phyloP scores from a whole-genome alignment of 2,113 vertebrate genomes.

The Plecotus auritus region DNA sequence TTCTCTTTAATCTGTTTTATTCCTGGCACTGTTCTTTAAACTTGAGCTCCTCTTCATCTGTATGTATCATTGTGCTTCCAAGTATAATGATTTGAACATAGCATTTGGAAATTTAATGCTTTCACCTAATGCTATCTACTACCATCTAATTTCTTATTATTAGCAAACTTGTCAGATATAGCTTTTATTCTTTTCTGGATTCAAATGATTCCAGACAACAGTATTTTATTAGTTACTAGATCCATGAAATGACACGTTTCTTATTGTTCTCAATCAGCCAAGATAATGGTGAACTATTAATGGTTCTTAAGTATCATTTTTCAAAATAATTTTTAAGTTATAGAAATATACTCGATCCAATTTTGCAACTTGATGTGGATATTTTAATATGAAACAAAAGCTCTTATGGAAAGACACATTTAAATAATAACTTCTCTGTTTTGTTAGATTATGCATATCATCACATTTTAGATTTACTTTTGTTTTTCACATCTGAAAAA shows the following conservation, averaged over 20 bases:
- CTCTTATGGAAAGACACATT: background rate
- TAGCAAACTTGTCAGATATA: slow-evolving; percentile 18
- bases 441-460: background rate
- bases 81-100: background rate
- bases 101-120: slow-evolving; percentile 15
- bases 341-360: background rate
- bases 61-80: background rate
- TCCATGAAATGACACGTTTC: background rate
- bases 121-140: background rate
- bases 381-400: slow-evolving; percentile 31
- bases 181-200: slow-evolving; percentile 20
- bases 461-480: background rate
- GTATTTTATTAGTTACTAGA: slow-evolving; percentile 28
- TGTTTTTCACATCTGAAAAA: slow-evolving; percentile 26
- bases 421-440: background rate
- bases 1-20: background rate
- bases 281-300: background rate
- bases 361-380: background rate
- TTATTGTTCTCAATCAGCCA: background rate
- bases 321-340: slow-evolving; percentile 21
- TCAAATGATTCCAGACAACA: background rate
- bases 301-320: background rate
- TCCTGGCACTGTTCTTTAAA: background rate
- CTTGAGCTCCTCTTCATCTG: background rate
- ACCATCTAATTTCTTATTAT: background rate